These are phyloP conservation scores for Kuschelorhynchus macadamiae DNA, from an alignment of 2,888 invertebrate species.

Conservation along the genomic window DNA sequence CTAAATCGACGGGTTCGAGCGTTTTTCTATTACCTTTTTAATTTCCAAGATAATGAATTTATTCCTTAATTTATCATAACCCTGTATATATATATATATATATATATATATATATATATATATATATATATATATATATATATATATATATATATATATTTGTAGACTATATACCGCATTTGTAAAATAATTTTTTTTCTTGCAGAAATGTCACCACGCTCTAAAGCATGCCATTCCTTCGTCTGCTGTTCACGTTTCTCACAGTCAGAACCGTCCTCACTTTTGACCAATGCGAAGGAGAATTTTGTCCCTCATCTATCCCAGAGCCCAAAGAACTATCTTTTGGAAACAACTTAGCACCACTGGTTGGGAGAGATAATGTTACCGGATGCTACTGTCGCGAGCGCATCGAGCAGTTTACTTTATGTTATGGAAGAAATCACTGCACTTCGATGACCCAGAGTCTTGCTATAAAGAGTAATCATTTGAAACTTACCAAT, in stretches of 20 bases:
- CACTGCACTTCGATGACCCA: slow-evolving; percentile 71
- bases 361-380: slow-evolving; percentile 40
- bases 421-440: slow-evolving; percentile 73
- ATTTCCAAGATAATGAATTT: too few species aligned
- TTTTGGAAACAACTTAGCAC: not conserved
- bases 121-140: too few species aligned
- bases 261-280: not conserved
- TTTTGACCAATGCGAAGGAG: slow-evolving; percentile 23
- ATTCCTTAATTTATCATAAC: too few species aligned
- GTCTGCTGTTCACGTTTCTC: slow-evolving; percentile 11
- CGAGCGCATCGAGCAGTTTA: slow-evolving; percentile 64
- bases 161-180: too few species aligned
- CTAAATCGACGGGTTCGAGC: too few species aligned
- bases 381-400: slow-evolving; percentile 71
- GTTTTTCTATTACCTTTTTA: too few species aligned
- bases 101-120: too few species aligned
- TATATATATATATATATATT: too few species aligned
- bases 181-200: too few species aligned
- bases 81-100: too few species aligned
- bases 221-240: slow-evolving; percentile 33
- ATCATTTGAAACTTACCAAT: slow-evolving; percentile 69
- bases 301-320: slow-evolving; percentile 17
- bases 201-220: too few species aligned
- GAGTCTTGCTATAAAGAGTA: slow-evolving; percentile 67
- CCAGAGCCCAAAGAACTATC: slow-evolving; percentile 5